A percentile compares a stretch with the other conserved stretches of the same genome.
These are phyloP conservation scores for Uromys caudimaculatus DNA, from an alignment of 2,797 vertebrate genomes.

Conservation along the genomic window DNA sequence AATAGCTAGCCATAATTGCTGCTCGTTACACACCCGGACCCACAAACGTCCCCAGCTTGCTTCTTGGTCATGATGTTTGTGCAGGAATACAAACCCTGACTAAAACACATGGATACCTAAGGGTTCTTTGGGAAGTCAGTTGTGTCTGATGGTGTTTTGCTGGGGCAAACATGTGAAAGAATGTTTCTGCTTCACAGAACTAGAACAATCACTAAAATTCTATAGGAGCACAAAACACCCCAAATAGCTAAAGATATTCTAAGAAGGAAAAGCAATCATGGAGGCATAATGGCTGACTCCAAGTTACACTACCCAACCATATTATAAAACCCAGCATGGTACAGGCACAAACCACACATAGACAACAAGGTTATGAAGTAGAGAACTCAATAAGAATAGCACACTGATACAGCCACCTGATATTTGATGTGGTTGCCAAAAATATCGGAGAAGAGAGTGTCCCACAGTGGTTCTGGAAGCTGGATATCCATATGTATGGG, in stretches of 20 bases:
- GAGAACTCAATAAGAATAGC: neutral
- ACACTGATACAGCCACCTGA: neutral
- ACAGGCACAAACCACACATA: neutral
- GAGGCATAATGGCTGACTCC: neutral
- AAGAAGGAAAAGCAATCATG: neutral
- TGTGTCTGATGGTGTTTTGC: neutral
- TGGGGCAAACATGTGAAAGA: neutral
- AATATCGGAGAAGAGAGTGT: neutral
- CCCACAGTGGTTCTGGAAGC: too few relatives aligned
- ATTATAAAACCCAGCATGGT: neutral
- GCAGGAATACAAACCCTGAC: neutral
- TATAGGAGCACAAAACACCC: neutral
- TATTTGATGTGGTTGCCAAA: neutral
- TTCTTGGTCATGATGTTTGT: neutral
- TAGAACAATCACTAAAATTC: neutral
- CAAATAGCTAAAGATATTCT: neutral
- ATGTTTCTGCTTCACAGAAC: neutral
- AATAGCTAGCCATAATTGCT: neutral
- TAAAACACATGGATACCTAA: neutral
- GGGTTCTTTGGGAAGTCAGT: neutral
- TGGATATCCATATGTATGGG: neutral
- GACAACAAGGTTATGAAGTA: neutral
- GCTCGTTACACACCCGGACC: fast-evolving
- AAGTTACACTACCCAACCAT: neutral
- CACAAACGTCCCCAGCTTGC: too few relatives aligned